Evolutionary conservation across 2,888 invertebrate genomes (phyloP), one percentile per base, ranked within the genome.

Genomic region (Ectemnius continuus): DNA sequence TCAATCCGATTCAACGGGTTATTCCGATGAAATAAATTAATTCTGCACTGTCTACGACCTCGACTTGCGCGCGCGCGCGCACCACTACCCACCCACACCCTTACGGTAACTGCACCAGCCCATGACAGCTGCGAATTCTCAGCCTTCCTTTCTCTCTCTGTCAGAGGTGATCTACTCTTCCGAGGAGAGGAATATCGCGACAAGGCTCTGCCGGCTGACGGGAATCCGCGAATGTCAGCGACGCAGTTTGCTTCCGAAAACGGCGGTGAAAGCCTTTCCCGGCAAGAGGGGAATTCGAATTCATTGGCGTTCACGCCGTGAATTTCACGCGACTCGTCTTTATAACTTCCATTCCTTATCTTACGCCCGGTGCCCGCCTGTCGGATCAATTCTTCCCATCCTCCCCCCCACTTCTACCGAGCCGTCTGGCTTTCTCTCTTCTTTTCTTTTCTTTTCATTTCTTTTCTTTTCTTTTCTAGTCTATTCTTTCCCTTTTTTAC

Each of bases 21-120:
- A 86, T 87, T 85, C 84, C 84, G 80, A 84, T 84, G 84, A 83
- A 86, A 86, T 87, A 88, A 87, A 89, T 88, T 88, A 85, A 88
- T 88, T 86, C 84, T 77, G 73, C 81, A 81, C 81, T 70, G 68
- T 63, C 69, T 59, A 59, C 52, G 57, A 65, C 16, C 67, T 66
- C 61, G 52, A 67, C 48, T 64, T 66, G 58, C 76, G 46, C 74
- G 36, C 36, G 36, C 76, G 46, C 74, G 36, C 36, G 36, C 36
- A 36, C 4, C 36, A 14, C 46, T 45, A 11, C 52, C 20, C 23
- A n/a, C 57, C 56, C 48, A 1, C 23, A 20, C 59, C 52, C 58
- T 56, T 52, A 18, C 23, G 47, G 20, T 60, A 62, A 61, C 11
- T 66, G 67, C 63, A 60, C 65, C 23, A 46, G 20, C n/a, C 46